A percentile compares a stretch with the other conserved stretches of the same genome.
Conservation (phyloP, 2,797 vertebrate genomes). For the Alexandromys oeconomus region DNA sequence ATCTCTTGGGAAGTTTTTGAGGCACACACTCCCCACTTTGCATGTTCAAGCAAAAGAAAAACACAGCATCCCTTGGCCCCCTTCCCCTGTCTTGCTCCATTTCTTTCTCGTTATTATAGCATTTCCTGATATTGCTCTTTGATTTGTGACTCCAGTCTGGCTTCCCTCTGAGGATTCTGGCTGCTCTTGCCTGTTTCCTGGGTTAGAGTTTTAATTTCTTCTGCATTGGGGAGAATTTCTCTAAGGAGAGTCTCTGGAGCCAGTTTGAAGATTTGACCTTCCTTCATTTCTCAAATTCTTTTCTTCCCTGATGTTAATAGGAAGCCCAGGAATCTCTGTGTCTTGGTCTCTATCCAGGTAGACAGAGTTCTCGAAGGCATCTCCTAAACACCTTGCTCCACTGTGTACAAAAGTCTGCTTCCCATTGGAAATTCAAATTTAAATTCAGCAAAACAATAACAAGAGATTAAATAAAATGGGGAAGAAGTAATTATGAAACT, state of each 20-base stretch:
- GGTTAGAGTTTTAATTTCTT: constrained; percentile 66
- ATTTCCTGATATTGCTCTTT: constrained; percentile 63
- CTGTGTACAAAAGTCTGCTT: background rate
- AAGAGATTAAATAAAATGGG: background rate
- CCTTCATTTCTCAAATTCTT: background rate
- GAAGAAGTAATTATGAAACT: background rate
- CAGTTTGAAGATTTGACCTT: background rate
- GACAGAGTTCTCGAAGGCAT: background rate
- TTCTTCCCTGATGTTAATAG: constrained; percentile 23
- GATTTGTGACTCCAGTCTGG: constrained; percentile 15
- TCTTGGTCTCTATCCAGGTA: background rate
- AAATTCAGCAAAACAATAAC: background rate
- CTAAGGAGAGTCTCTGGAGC: constrained; percentile 41
- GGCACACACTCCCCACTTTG: background rate
- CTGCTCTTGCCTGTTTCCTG: constrained; percentile 23
- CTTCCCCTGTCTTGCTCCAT: background rate
- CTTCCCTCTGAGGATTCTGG: constrained; percentile 33
- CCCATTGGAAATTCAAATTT: background rate
- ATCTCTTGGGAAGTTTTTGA: constrained; percentile 48
- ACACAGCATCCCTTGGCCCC: background rate
- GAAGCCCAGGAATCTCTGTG: background rate
- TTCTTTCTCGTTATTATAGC: constrained; percentile 49
- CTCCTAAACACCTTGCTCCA: background rate
- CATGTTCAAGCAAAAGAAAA: constrained; percentile 43
- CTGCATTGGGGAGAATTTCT: constrained; percentile 47